A percentile compares a stretch with the other conserved stretches of the same genome.
These are phyloP conservation scores for Drosophila bocqueti DNA, from an alignment of 1,140 invertebrate species.

Conservation along the genomic window DNA sequence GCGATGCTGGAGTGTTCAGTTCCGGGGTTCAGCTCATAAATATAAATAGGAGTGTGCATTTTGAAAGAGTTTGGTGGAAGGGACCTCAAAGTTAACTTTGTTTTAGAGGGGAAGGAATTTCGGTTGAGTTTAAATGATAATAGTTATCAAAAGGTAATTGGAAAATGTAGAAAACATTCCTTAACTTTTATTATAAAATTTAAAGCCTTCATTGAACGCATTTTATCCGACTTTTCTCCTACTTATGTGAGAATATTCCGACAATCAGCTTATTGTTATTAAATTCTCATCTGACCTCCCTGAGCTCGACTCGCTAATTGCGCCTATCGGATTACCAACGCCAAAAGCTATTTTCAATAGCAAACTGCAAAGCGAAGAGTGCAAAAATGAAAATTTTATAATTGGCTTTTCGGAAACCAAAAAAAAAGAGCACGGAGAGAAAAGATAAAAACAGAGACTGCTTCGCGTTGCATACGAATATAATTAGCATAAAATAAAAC, in stretches of 20 bases:
- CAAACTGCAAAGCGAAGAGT: constrained; percentile 56
- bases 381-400: constrained; percentile 80
- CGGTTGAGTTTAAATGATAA: background rate
- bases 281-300: constrained; percentile 43
- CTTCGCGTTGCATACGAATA: constrained; percentile 67
- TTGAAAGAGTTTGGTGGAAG: constrained; percentile 13
- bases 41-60: constrained; percentile 75
- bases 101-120: constrained; percentile 4
- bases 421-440: constrained; percentile 21
- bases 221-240: background rate
- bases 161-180: background rate
- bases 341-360: constrained; percentile 72
- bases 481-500: constrained; percentile 77
- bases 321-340: constrained; percentile 71
- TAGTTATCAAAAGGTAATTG: background rate
- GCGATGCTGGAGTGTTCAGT: constrained; percentile 6
- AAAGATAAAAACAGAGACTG: constrained; percentile 44
- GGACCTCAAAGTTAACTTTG: background rate
- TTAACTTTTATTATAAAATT: background rate
- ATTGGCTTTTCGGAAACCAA: constrained; percentile 70
- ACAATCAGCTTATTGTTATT: constrained; percentile 66
- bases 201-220: background rate
- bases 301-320: constrained; percentile 60
- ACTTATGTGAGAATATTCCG: constrained; percentile 34
- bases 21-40: constrained; percentile 61